Evolutionary conservation across 2,888 invertebrate genomes (phyloP), one percentile per base, ranked within the genome.

Genomic region (Drosophila ezoana): DNA sequence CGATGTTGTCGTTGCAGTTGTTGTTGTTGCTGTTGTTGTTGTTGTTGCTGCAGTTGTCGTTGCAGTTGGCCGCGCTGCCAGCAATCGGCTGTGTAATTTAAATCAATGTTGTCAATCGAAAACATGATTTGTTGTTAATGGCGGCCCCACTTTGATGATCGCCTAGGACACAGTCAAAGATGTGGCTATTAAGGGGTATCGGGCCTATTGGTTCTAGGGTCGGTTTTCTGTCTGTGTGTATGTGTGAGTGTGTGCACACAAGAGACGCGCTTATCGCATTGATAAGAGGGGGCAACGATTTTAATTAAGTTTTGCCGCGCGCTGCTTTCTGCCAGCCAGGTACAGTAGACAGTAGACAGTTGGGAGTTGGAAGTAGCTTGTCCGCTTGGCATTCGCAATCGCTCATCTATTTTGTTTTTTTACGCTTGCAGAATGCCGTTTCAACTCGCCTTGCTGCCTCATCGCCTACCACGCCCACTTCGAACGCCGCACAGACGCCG

Each of bases 391-490:
- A 28, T 28, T 28, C 8, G 28, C 28, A 28, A 16, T 33, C 13
- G 38, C 20, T n/a, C 35, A 41, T 10, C 33, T 44, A 32, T 35
- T 28, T 32, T 8, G 9, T 9, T 43, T 33, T 47, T 1, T 47
- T 87, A 85, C 28, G 11, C 28, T 28, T 28, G 3, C 80, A 93
- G 92, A 92, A 92, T 94, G 92, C 92, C 89, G 94, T 94, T 93
- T 94, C 95, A 93, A 95, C 95, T 94, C 95, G 95, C 93, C 93
- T 93, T 91, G 94, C 94, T 93, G 94, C 95, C 92, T 94, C 95
- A 92, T 94, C 95, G 91, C 94, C 95, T 92, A 93, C 94, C 92
- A 93, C 89, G 63, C 83, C 83, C 71, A 63, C 83, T 48, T 87
- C 71, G 56, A 87, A 82, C 83, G 80, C 83, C 65, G 87, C 83